phyloP scores from a whole-genome alignment of 2,888 invertebrate species.

The Arge pagana region DNA sequence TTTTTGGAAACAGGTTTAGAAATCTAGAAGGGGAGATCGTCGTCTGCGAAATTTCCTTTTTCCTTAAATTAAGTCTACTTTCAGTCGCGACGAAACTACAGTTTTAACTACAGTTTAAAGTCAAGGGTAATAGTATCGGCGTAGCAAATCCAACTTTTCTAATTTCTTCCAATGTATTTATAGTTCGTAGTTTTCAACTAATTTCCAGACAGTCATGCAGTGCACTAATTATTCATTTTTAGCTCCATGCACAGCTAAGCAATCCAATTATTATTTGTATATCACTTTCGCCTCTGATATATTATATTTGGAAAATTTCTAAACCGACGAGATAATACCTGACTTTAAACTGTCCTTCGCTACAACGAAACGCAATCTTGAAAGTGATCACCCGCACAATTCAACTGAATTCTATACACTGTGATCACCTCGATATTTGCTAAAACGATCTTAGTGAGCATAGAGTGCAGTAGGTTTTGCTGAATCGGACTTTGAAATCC shows the following conservation, averaged over 20 bases:
- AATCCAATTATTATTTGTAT: conserved; percentile 3
- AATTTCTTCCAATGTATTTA: background rate
- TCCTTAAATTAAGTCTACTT: too few relatives aligned
- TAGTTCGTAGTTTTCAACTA: conserved; percentile 18
- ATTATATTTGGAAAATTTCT: background rate
- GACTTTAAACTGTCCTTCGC: conserved; percentile 36
- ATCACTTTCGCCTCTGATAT: conserved; percentile 2
- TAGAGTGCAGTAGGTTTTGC: too few relatives aligned
- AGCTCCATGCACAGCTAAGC: conserved; percentile 11
- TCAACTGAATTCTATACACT: too few relatives aligned
- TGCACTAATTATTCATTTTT: conserved; percentile 10
- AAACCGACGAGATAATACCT: conserved; percentile 10
- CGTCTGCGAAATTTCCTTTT: too few relatives aligned
- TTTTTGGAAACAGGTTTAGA: too few relatives aligned
- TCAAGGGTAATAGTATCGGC: conserved; percentile 28
- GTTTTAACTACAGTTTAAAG: conserved; percentile 44
- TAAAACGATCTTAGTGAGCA: too few relatives aligned
- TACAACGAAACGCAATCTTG: background rate
- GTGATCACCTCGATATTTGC: too few relatives aligned
- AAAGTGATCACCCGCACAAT: too few relatives aligned
- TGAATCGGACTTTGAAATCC: too few relatives aligned
- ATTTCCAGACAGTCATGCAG: conserved; percentile 32
- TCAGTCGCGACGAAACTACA: too few relatives aligned
- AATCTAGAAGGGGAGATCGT: too few relatives aligned
- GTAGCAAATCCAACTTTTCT: background rate